These are phyloP conservation scores for Anolis carolinensis DNA, from an alignment of 2,113 vertebrate genomes.

Conservation along the genomic window DNA sequence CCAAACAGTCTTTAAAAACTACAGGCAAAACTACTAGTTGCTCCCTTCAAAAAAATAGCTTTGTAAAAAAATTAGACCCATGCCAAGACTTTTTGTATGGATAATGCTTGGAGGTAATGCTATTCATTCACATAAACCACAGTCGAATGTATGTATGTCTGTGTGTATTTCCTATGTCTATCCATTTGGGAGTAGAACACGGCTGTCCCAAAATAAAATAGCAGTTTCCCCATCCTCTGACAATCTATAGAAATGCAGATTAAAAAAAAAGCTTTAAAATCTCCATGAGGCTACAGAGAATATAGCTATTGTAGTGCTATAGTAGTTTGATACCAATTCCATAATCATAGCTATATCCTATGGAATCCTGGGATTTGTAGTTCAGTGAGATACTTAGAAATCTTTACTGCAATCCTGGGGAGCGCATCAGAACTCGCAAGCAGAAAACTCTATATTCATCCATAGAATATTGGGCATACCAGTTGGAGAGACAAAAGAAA, in stretches of 20 bases:
- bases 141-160: too few relatives aligned
- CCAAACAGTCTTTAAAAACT: too few relatives aligned
- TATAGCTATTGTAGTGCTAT: too few relatives aligned
- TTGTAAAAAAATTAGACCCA: not conserved
- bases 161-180: not conserved
- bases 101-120: too few relatives aligned
- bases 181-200: not conserved
- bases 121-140: not conserved
- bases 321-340: too few relatives aligned
- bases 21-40: too few relatives aligned
- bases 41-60: not conserved
- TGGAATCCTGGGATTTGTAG: too few relatives aligned
- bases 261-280: too few relatives aligned
- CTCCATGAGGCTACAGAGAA: not conserved
- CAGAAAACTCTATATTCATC: not conserved
- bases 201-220: not conserved
- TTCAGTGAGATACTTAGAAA: too few relatives aligned
- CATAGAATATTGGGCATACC: not conserved
- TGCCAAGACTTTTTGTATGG: not conserved
- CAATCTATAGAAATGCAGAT: not conserved
- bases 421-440: too few relatives aligned
- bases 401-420: too few relatives aligned
- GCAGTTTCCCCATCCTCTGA: not conserved
- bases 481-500: not conserved
- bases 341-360: too few relatives aligned